phyloP scores from a whole-genome alignment of 2,113 vertebrate genomes.

The Hipposideros armiger region DNA sequence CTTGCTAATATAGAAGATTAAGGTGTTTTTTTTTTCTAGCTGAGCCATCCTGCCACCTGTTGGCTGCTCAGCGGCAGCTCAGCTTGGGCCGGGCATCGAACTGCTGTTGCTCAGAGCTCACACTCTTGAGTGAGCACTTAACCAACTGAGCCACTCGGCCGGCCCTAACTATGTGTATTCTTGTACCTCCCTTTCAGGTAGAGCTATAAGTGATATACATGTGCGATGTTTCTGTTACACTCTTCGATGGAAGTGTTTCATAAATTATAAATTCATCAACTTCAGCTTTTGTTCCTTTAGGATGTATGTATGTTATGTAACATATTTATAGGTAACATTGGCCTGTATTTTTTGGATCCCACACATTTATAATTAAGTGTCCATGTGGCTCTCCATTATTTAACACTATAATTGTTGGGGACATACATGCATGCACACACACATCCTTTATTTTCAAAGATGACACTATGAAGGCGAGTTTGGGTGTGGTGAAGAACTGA shows the following conservation, averaged over 20 bases:
- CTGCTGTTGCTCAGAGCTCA: too few species aligned
- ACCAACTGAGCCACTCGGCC: too few species aligned
- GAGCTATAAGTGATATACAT: not conserved
- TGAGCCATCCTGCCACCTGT: too few species aligned
- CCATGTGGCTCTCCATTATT: not conserved
- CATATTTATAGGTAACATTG: not conserved
- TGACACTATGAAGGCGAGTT: not conserved
- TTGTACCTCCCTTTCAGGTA: not conserved
- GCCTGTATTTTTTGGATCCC: not conserved
- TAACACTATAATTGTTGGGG: not conserved
- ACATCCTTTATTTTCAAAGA: constrained; percentile 13
- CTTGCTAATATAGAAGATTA: not conserved
- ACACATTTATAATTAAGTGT: not conserved
- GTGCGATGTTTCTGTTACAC: not conserved
- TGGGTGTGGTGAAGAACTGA: not conserved
- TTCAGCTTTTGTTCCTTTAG: constrained; percentile 16
- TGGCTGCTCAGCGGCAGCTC: too few species aligned
- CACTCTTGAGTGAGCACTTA: too few species aligned
- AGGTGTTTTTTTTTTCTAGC: too few species aligned
- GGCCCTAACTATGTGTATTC: not conserved
- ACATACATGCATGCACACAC: fast-evolving
- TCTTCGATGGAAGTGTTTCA: constrained; percentile 42
- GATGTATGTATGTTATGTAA: not conserved
- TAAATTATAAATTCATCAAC: not conserved
- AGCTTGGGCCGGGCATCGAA: too few species aligned